phyloP scores from a whole-genome alignment of 2,888 invertebrate genomes.

The Pomacea canaliculata region DNA sequence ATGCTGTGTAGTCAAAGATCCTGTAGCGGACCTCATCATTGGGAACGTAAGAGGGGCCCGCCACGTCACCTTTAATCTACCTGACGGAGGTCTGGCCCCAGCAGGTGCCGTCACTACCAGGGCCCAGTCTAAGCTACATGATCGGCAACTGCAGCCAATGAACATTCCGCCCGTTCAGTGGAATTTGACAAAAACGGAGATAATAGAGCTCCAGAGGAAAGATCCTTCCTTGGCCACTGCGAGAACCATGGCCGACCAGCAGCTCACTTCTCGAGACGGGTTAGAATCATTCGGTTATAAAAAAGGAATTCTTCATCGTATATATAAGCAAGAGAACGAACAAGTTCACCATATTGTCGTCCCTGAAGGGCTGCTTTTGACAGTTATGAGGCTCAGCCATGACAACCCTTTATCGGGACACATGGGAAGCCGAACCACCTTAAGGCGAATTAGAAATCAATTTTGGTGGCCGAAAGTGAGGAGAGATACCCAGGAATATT shows the following conservation, averaged over 20 bases:
- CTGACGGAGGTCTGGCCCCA: too few species aligned
- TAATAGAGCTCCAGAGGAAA: neutral
- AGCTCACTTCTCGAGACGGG: neutral
- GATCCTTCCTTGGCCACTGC: neutral
- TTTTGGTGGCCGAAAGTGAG: conserved; percentile 41
- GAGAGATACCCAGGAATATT: conserved; percentile 29
- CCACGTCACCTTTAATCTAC: too few species aligned
- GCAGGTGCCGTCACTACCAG: too few species aligned
- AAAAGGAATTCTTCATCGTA: neutral
- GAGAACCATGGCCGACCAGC: neutral
- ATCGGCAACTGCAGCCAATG: too few species aligned
- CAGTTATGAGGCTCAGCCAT: neutral
- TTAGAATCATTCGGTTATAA: neutral
- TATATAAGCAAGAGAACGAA: neutral
- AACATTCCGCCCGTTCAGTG: neutral
- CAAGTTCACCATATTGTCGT: neutral
- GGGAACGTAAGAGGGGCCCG: neutral
- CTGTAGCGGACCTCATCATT: neutral
- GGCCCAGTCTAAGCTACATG: too few species aligned
- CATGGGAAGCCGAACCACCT: neutral
- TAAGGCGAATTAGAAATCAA: neutral
- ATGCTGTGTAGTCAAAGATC: neutral
- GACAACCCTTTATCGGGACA: conserved; percentile 11
- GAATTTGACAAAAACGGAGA: neutral
- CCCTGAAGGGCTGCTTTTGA: neutral